A percentile compares a stretch with the other conserved stretches of the same genome.
Evolutionary conservation across 2,888 invertebrate genomes (phyloP).

Genomic region (Xestia xanthographa): DNA sequence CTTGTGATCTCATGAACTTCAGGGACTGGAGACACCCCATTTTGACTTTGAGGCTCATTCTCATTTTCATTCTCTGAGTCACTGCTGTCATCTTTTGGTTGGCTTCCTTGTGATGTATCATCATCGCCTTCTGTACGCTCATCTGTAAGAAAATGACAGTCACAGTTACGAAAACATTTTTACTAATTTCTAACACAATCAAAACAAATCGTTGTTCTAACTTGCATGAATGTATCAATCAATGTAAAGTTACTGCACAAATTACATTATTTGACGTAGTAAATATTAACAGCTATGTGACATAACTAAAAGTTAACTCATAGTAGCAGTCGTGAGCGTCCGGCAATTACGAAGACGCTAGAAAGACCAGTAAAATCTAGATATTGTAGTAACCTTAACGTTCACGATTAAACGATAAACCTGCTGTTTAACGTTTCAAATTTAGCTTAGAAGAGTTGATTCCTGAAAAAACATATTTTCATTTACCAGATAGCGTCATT

Average conservation of each 20-base stretch:
- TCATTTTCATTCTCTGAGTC: slow-evolving; percentile 84
- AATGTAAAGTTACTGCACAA: slow-evolving; percentile 52
- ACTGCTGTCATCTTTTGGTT: slow-evolving; percentile 87
- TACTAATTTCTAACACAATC: slow-evolving; percentile 11
- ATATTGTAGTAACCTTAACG: slow-evolving; percentile 83
- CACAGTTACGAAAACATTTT: slow-evolving; percentile 29
- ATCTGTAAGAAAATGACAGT: slow-evolving; percentile 76
- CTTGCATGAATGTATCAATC: slow-evolving; percentile 21
- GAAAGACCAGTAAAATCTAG: slow-evolving; percentile 80
- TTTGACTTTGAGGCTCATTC: slow-evolving; percentile 84
- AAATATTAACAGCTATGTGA: slow-evolving; percentile 44
- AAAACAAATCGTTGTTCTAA: slow-evolving; percentile 37
- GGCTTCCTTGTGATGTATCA: slow-evolving; percentile 88
- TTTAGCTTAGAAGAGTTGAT: slow-evolving; percentile 67
- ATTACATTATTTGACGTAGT: slow-evolving; percentile 36
- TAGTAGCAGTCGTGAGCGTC: slow-evolving; percentile 69
- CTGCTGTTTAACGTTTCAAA: slow-evolving; percentile 61
- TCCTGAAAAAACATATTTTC: slow-evolving; percentile 72
- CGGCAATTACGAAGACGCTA: slow-evolving; percentile 80
- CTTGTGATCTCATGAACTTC: slow-evolving; percentile 90
- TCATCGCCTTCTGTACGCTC: slow-evolving; percentile 89
- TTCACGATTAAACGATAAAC: slow-evolving; percentile 70
- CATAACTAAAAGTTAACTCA: slow-evolving; percentile 66
- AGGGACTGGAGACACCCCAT: slow-evolving; percentile 83
- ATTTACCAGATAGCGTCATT: slow-evolving; percentile 86